Conservation (phyloP, 2,113 vertebrate species). For the Panurus biarmicus region DNA sequence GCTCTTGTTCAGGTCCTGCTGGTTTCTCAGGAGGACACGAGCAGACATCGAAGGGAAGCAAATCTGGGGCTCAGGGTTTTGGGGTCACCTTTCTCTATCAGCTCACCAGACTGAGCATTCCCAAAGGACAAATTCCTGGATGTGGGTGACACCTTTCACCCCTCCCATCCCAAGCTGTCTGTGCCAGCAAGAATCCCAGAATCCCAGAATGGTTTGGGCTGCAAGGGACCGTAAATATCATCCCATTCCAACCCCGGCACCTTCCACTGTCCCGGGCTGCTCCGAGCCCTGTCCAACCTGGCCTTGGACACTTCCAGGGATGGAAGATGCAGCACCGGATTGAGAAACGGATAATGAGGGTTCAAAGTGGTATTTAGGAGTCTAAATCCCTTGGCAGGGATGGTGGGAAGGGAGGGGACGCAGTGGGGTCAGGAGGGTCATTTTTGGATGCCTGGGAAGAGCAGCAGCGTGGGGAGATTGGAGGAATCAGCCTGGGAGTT, state of each 20-base stretch:
- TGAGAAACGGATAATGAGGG: background rate
- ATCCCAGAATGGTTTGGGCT: background rate
- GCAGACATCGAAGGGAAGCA: accelerated
- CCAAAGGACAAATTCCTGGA: background rate
- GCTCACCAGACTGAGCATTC: background rate
- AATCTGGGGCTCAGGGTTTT: background rate
- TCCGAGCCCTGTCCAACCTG: background rate
- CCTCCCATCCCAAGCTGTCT: background rate
- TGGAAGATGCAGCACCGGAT: background rate
- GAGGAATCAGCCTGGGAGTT: background rate
- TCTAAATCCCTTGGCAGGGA: background rate
- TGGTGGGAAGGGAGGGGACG: background rate
- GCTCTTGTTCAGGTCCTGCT: background rate
- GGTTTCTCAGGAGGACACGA: background rate
- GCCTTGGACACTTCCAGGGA: background rate
- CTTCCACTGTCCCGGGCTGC: accelerated
- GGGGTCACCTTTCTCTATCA: background rate
- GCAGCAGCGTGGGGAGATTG: background rate
- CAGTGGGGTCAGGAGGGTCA: background rate
- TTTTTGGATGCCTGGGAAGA: background rate
- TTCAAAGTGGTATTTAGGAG: background rate
- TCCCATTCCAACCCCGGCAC: background rate
- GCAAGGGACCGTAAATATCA: background rate
- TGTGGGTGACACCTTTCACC: accelerated
- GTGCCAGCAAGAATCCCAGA: background rate